Base-by-base conservation (phyloP, 2,888 invertebrate species). In the Xestoiulus laeticollis region DNA sequence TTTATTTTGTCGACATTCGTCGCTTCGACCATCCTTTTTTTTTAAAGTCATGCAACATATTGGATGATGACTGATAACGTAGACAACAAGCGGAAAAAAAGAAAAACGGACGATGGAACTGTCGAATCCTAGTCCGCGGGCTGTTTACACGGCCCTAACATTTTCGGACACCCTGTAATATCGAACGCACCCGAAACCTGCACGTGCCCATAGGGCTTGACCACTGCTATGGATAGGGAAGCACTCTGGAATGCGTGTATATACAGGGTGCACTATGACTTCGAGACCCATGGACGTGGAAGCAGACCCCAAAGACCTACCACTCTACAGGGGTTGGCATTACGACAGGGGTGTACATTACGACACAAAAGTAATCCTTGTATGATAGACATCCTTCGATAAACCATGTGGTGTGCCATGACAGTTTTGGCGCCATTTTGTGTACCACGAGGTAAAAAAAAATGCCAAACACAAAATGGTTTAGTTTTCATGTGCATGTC, bases 21-120 rank as follows among this genome's bases (percentile, higher is more conserved):
- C 59, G 59, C 59, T 22, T 22, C 59, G 26, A 22, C 59, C 59
- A 68, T 68, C 59, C 59, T 68, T 68, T 68, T 38, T 38, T 38
- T 38, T 68, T 22, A 68, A 68, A 68, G 59, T 68, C 59, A 68
- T 26, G 59, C 59, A 68, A 68, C 59, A 68, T 68, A 68, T 68
- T 68, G 59, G 59, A 68, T 26, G 59, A 68, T 68, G 59, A 68
- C 59, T 68, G 59, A 68, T 68, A 26, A 68, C 59, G 59, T 19
- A 48, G 22, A 38, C 38, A 38, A 38, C 38, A 38, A 8, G 6
- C 3, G 14, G 48, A 12, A 48, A 6, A 19, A 48, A 48, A 48
- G 48, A 38, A 38, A 38, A 38, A 38, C 38, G 38, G 38, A 38
- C 38, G 8, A 8, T 8, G 6, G 38, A 38, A 38, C 38, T 38